phyloP scores from a whole-genome alignment of 2,797 vertebrate species.

The Poliocrania exsul region DNA sequence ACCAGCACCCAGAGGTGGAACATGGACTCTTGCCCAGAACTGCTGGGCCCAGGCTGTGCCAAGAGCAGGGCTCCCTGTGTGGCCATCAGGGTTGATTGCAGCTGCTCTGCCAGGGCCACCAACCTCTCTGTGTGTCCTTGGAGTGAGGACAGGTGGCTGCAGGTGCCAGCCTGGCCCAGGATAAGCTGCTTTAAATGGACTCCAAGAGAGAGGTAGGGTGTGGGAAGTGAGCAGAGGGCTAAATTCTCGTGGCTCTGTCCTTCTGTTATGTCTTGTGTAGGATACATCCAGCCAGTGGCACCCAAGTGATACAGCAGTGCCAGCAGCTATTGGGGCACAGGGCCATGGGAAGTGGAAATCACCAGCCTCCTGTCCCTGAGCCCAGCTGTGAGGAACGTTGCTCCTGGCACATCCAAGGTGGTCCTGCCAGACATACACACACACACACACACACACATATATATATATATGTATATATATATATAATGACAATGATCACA shows the following conservation, averaged over 20 bases:
- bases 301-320: background rate
- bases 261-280: background rate
- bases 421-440: background rate
- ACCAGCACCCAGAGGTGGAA: background rate
- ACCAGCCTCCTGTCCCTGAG: background rate
- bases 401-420: background rate
- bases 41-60: background rate
- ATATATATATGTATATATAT: too few species aligned
- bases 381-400: fast-evolving
- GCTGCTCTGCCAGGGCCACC: background rate
- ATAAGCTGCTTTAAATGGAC: background rate
- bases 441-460: too few species aligned
- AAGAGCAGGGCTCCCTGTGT: background rate
- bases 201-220: background rate
- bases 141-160: background rate
- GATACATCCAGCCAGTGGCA: background rate
- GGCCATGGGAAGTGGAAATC: background rate
- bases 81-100: background rate
- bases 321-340: fast-evolving
- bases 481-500: background rate
- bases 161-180: background rate
- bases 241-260: background rate
- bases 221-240: background rate
- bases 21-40: background rate
- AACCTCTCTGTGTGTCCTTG: background rate